Conservation (phyloP, 1,140 invertebrate species). For the Sitobion miscanthi region DNA sequence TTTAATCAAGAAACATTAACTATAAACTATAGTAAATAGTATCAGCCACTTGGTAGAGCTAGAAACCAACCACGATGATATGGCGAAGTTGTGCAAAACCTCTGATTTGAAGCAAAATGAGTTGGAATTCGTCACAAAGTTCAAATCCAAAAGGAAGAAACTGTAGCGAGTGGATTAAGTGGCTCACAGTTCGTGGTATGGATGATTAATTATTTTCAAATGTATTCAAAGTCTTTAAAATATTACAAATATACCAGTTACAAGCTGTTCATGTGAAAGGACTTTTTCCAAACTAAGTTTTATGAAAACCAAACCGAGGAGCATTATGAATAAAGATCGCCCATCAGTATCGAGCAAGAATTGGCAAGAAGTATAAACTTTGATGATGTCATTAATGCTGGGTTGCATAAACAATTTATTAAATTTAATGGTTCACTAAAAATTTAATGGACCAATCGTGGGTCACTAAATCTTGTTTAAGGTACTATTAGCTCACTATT, state of each 20-base stretch:
- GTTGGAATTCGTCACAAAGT: not conserved
- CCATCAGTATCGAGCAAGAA: slow-evolving; percentile 39
- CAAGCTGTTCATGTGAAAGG: not conserved
- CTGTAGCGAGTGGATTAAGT: not conserved
- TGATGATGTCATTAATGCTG: not conserved
- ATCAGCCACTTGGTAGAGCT: not conserved
- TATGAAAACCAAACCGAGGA: slow-evolving; percentile 29
- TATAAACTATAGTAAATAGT: not conserved
- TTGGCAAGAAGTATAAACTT: not conserved
- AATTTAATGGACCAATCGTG: no score
- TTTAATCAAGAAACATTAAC: slow-evolving; percentile 31
- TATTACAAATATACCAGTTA: slow-evolving; percentile 13
- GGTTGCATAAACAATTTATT: not conserved
- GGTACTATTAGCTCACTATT: no score
- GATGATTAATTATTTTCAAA: not conserved
- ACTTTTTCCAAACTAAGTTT: slow-evolving; percentile 12
- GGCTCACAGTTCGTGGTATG: not conserved
- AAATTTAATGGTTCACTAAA: not conserved
- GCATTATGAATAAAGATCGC: slow-evolving; percentile 24
- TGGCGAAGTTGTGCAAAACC: not conserved
- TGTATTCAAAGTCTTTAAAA: not conserved
- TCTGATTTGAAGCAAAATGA: not conserved
- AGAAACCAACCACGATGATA: not conserved
- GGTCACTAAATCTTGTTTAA: no score
- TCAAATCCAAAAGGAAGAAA: not conserved